Base-by-base conservation (phyloP, 37 sponge, comb jelly and placozoan species). In the Axinella damicornis region DNA sequence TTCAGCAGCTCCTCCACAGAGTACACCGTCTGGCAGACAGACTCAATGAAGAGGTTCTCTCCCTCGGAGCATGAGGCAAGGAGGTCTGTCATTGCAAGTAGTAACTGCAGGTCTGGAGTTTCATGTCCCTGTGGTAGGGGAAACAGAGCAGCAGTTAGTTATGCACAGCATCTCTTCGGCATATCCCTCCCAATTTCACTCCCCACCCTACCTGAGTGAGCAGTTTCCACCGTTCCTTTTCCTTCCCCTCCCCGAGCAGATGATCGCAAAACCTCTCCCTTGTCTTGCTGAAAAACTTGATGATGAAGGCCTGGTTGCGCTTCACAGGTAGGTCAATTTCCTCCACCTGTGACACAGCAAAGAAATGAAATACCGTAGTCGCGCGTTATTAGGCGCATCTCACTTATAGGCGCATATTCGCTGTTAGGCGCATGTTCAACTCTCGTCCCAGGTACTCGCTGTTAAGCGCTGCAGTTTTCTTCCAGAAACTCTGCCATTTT, bases 61-160 rank as follows among this genome's bases (percentile, higher is more conserved):
- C 95, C 92, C 68, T 91, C 91, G 61, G 85, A 71, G 77, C 95
- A 94, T 9, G 95, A 57, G 34, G 92, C 95, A 28, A 94, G 78
- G 59, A 94, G 77, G 61, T 94, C 92, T 24, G 86, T 90, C 53
- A 87, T 30, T 27, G 54, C 59, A 46, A 88, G 53, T 22, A 90
- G 78, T 46, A 82, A 28, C 22, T 58, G 28, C 15, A 91, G 85
- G 18, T 81, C 34, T 41, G 73, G 63, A 79, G 54, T 56, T 2
- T 30, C 30, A 41, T 74, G 46, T 12, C 9, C 46, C 46, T 46
- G 9, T 9, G 9, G 9, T 4, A 46, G 9, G 46, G 46, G 46
- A 46, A 46, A 46, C 6, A 46, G 46, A 12, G 46, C 4, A 12
- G 9, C 6, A 46, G 46, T 46, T 46, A 46, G 46, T 46, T 4